phyloP scores from a whole-genome alignment of 2,888 invertebrate species.

The Eilema depressum region DNA sequence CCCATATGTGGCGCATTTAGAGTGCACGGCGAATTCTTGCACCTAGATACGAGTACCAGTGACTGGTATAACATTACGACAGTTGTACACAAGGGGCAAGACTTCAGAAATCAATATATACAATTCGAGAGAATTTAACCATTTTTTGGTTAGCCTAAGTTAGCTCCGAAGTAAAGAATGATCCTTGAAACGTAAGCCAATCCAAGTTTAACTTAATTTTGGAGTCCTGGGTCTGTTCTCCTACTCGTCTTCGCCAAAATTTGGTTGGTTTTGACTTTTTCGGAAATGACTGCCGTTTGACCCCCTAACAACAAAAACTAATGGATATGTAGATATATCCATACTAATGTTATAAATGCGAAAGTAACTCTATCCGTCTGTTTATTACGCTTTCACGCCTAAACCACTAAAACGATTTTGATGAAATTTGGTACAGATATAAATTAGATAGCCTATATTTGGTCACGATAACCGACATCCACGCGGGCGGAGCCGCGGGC shows the following conservation, averaged over 20 bases:
- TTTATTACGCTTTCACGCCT: too few species aligned
- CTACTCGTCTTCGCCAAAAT: not conserved
- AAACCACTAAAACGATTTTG: too few species aligned
- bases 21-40: constrained; percentile 47
- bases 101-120: not conserved
- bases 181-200: not conserved
- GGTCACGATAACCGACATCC: too few species aligned
- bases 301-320: too few species aligned
- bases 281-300: not conserved
- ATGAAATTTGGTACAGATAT: too few species aligned
- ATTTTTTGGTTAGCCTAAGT: not conserved
- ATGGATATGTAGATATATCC: too few species aligned
- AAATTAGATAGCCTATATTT: too few species aligned
- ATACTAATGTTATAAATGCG: too few species aligned
- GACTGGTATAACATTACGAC: constrained; percentile 24
- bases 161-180: not conserved
- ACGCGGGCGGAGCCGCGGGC: too few species aligned
- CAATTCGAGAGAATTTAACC: too few species aligned
- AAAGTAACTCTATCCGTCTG: too few species aligned
- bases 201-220: too few species aligned
- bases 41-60: constrained; percentile 43
- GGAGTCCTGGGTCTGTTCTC: not conserved
- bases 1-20: constrained; percentile 56
- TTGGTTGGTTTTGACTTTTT: not conserved
- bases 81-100: not conserved